These are phyloP conservation scores for Lordiphosa mommai DNA, from an alignment of 1,140 invertebrate species.

Conservation along the genomic window DNA sequence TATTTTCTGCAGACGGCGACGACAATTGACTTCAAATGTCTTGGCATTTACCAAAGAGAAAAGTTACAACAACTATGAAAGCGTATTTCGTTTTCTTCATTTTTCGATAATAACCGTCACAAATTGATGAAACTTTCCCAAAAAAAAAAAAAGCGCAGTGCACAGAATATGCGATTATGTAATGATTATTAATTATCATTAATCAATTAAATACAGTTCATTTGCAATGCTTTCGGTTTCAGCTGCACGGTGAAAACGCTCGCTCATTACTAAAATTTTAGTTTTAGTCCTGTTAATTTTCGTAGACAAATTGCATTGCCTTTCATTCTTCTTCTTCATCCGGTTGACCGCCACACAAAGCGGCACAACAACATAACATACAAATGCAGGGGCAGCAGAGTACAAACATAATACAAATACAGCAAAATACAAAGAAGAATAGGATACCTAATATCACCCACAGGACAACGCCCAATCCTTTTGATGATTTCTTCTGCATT, in stretches of 20 bases:
- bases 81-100: slow-evolving; percentile 44
- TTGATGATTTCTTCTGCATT: no score
- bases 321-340: no score
- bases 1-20: slow-evolving; percentile 55
- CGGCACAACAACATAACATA: no score
- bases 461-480: no score
- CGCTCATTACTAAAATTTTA: not conserved
- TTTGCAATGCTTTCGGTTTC: slow-evolving; percentile 65
- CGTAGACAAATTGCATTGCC: no score
- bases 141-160: slow-evolving; percentile 40
- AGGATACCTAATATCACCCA: no score
- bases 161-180: slow-evolving; percentile 52
- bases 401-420: no score
- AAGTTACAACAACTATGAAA: slow-evolving; percentile 33
- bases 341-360: no score
- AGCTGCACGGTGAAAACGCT: slow-evolving; percentile 39
- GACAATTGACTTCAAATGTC: slow-evolving; percentile 74
- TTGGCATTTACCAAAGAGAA: slow-evolving; percentile 55
- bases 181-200: slow-evolving; percentile 59
- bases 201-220: slow-evolving; percentile 50
- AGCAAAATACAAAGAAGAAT: no score
- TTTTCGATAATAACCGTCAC: slow-evolving; percentile 72
- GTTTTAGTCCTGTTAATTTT: not conserved
- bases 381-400: no score
- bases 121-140: slow-evolving; percentile 65